Evolutionary conservation across 2,888 invertebrate genomes (phyloP).

Genomic region (Empis livida): DNA sequence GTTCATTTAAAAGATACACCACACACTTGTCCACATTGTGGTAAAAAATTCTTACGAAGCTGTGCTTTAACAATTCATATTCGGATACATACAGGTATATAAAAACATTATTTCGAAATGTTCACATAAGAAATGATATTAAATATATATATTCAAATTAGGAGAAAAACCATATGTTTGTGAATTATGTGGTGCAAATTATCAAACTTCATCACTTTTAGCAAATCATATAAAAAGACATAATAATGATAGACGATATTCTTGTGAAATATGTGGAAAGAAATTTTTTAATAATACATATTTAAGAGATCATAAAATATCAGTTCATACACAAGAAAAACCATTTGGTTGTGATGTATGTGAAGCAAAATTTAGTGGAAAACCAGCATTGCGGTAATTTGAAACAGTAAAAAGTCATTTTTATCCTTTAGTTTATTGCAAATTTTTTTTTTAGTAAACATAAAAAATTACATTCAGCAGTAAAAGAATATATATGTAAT

Average conservation of each 20-base stretch:
- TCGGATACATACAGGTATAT: neutral
- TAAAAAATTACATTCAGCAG: neutral
- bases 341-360: too few relatives aligned
- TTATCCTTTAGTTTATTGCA: too few relatives aligned
- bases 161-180: slow-evolving; percentile 40
- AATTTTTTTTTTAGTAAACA: neutral
- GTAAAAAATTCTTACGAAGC: slow-evolving; percentile 4
- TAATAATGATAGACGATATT: neutral
- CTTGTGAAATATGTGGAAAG: neutral
- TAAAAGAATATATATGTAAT: neutral
- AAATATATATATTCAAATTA: slow-evolving; percentile 34
- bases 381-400: too few relatives aligned
- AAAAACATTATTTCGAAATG: neutral
- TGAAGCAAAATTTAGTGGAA: too few relatives aligned
- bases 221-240: neutral
- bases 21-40: slow-evolving; percentile 5
- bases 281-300: neutral
- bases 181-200: neutral
- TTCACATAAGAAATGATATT: neutral
- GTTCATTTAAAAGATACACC: slow-evolving; percentile 5
- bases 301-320: neutral
- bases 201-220: neutral
- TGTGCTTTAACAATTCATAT: neutral
- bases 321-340: too few relatives aligned
- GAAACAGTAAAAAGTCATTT: too few relatives aligned